These are phyloP conservation scores for Esox masquinongy DNA, from an alignment of 2,797 vertebrate genomes.

Conservation along the genomic window DNA sequence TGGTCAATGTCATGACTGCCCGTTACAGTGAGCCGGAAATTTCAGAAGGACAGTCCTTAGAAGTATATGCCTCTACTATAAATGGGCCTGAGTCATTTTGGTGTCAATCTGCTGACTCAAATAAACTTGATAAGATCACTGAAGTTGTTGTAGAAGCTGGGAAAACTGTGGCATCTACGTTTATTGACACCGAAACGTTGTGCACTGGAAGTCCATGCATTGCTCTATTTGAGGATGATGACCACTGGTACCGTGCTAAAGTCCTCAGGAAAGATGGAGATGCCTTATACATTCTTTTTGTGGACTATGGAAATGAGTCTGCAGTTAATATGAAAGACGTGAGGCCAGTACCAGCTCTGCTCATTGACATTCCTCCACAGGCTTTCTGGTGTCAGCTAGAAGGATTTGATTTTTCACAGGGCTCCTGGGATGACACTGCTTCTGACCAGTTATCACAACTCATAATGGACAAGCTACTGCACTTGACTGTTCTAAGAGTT, in stretches of 20 bases:
- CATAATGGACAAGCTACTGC: slow-evolving; percentile 72
- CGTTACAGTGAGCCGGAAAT: slow-evolving; percentile 46
- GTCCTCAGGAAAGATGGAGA: slow-evolving; percentile 65
- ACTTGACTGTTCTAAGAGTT: slow-evolving; percentile 74
- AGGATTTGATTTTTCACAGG: slow-evolving; percentile 75
- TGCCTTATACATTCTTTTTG: slow-evolving; percentile 71
- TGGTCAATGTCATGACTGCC: background rate
- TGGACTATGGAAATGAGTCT: slow-evolving; percentile 89
- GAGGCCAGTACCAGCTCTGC: slow-evolving; percentile 69
- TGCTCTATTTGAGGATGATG: slow-evolving; percentile 78
- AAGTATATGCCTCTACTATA: slow-evolving; percentile 73
- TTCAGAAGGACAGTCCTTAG: slow-evolving; percentile 68
- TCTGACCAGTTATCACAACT: slow-evolving; percentile 73
- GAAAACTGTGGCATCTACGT: slow-evolving; percentile 32
- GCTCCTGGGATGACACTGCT: slow-evolving; percentile 78
- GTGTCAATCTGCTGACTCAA: slow-evolving; percentile 76
- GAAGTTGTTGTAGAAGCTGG: slow-evolving; percentile 66
- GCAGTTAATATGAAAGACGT: slow-evolving; percentile 67
- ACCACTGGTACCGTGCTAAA: slow-evolving; percentile 84
- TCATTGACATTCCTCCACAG: slow-evolving; percentile 77
- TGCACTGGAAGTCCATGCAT: slow-evolving; percentile 77
- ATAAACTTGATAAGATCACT: slow-evolving; percentile 74
- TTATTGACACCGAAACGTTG: slow-evolving; percentile 45
- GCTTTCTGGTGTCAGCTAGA: slow-evolving; percentile 87
- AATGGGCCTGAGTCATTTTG: slow-evolving; percentile 83